phyloP scores from a whole-genome alignment of 2,113 vertebrate species.

The Sula dactylatra region DNA sequence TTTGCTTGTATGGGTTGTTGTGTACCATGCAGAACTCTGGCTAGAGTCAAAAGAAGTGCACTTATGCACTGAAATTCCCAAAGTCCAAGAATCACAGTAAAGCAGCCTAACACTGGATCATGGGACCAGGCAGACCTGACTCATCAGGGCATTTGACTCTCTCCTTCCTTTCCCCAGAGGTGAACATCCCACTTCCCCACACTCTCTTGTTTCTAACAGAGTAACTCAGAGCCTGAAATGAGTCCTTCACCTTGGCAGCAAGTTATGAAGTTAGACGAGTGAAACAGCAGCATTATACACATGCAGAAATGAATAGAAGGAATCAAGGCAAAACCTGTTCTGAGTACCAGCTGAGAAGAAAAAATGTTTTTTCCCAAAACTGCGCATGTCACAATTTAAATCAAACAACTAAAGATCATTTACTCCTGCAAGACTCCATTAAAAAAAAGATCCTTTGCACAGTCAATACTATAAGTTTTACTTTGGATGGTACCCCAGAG shows the following conservation, averaged over 20 bases:
- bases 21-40: not conserved
- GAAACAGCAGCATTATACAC: not conserved
- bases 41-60: not conserved
- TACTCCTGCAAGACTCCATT: not conserved
- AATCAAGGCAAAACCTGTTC: not conserved
- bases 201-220: not conserved
- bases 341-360: not conserved
- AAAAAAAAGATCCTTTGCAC: not conserved
- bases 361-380: not conserved
- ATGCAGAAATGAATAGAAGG: not conserved
- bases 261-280: not conserved
- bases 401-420: not conserved
- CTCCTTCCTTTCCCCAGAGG: not conserved
- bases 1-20: not conserved
- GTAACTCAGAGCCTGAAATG: not conserved
- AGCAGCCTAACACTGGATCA: not conserved
- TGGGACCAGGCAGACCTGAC: not conserved
- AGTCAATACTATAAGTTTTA: not conserved
- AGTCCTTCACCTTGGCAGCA: not conserved
- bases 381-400: not conserved
- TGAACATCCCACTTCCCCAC: not conserved
- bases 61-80: not conserved
- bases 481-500: not conserved
- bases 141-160: not conserved
- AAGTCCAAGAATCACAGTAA: not conserved